phyloP scores from a whole-genome alignment of 1,140 invertebrate species.

The Bombus superbus region DNA sequence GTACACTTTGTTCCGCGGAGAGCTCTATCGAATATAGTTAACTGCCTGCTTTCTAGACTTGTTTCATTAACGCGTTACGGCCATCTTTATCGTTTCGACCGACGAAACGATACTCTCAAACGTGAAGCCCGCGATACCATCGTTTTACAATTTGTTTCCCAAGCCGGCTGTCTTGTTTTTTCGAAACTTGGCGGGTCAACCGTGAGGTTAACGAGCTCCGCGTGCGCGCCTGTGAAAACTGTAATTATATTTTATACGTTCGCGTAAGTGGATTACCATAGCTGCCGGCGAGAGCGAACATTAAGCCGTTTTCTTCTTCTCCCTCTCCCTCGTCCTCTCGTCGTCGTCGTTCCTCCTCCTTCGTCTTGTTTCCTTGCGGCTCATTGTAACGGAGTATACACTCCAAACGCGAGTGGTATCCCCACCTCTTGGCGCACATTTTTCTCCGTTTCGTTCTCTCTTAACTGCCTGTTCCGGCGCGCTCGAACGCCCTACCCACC shows the following conservation, averaged over 20 bases:
- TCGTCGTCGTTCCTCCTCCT: neutral
- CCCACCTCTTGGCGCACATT: constrained; percentile 33
- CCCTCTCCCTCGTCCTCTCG: neutral
- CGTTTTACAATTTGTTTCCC: neutral
- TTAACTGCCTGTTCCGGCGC: constrained; percentile 10
- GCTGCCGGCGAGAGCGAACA: neutral
- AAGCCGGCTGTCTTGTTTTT: neutral
- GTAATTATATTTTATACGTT: constrained; percentile 26
- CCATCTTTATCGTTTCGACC: too few species aligned
- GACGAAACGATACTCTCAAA: too few species aligned
- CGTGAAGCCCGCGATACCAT: neutral
- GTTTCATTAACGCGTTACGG: neutral
- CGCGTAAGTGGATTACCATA: constrained; percentile 39
- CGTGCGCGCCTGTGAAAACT: neutral
- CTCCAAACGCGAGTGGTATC: constrained; percentile 37
- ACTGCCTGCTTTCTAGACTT: too few species aligned
- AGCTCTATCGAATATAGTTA: neutral
- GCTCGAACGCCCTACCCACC: constrained; percentile 13
- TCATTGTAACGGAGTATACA: constrained; percentile 47
- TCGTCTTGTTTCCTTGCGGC: neutral
- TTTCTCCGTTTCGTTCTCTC: constrained; percentile 8
- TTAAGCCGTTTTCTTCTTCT: constrained; percentile 33
- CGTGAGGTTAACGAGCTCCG: constrained; percentile 10
- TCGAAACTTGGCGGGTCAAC: neutral
- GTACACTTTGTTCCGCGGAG: neutral